Evolutionary conservation across 2,113 vertebrate genomes (phyloP), one percentile per base, ranked within the genome.

Genomic region (Strigops habroptila): DNA sequence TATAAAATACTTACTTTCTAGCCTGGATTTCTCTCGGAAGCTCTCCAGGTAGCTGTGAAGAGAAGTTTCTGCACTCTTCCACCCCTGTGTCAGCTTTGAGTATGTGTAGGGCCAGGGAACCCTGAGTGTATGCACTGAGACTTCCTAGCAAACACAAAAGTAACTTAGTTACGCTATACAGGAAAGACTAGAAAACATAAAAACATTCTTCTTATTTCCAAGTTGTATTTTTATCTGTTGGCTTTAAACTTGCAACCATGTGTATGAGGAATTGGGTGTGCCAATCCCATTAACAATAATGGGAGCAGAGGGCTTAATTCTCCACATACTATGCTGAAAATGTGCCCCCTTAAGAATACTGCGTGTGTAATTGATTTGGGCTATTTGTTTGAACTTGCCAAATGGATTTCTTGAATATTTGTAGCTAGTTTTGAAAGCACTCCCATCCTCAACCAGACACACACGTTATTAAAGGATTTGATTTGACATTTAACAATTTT

Each of bases 401-500:
- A 96, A 97, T 96, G 96, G 96, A 97, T 97, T 98, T 97, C 97
- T 98, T 96, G 96, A 98, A 97, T 97, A 95, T 96, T 97, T 97
- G 93, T 57, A 97, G 97, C 95, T 95, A 51, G 87, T 97, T 98
- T 97, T 97, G 94, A 97, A 97, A 98, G 96, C 95, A 81, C 94
- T 97, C 96, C 92, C 95, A 91, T 97, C 86, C 94, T 96, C 95
- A 52, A 90, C 96, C 97, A 98, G 97, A 98, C 96, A 97, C 92
- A 94, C 88, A 96, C 71, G 33, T 98, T 97, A 98, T 98, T 98
- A 98, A 97, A 93, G 97, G 97, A 98, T 98, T 98, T 97, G 77
- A 96, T 97, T 97, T 98, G 97, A 97, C 97, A 97, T 97, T 98
- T 97, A 97, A 98, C 97, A 97, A 98, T 98, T 98, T 96, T 97